A percentile compares a stretch with the other conserved stretches of the same genome.
Evolutionary conservation across 2,113 vertebrate genomes (phyloP).

Genomic region (Atlantisia rogersi): DNA sequence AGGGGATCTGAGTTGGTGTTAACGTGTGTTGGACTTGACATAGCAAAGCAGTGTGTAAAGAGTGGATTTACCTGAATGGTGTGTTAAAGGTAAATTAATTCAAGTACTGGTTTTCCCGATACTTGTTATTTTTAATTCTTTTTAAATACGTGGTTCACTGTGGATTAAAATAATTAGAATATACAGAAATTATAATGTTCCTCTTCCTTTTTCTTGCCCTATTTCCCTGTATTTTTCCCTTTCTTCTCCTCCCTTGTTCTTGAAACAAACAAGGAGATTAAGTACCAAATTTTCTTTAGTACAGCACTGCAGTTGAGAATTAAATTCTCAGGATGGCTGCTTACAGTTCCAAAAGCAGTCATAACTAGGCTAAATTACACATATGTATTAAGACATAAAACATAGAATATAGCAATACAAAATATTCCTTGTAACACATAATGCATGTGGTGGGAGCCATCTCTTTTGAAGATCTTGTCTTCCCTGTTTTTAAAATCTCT

Average conservation of each 20-base stretch:
- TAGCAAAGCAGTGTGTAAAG: not conserved
- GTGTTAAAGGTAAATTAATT: not conserved
- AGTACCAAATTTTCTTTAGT: not conserved
- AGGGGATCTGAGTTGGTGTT: not conserved
- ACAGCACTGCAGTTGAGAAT: not conserved
- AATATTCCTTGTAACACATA: conserved; percentile 9
- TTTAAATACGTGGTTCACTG: not conserved
- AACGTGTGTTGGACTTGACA: rapidly evolving
- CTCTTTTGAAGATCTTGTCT: conserved; percentile 5
- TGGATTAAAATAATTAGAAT: not conserved
- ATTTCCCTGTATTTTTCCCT: not conserved
- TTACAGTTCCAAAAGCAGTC: conserved; percentile 1
- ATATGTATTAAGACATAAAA: conserved; percentile 8
- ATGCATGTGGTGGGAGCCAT: conserved; percentile 13
- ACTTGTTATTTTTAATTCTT: not conserved
- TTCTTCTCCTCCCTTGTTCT: not conserved
- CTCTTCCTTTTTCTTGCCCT: not conserved
- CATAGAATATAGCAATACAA: not conserved
- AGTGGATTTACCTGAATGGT: not conserved
- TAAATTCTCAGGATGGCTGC: conserved; percentile 10
- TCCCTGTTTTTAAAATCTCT: not conserved
- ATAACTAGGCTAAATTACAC: not conserved
- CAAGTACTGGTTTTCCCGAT: not conserved
- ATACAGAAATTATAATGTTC: not conserved
- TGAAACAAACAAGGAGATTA: not conserved